A percentile compares a stretch with the other conserved stretches of the same genome.
phyloP scores from a whole-genome alignment of 2,888 invertebrate genomes.

The Tanypteryx hageni region DNA sequence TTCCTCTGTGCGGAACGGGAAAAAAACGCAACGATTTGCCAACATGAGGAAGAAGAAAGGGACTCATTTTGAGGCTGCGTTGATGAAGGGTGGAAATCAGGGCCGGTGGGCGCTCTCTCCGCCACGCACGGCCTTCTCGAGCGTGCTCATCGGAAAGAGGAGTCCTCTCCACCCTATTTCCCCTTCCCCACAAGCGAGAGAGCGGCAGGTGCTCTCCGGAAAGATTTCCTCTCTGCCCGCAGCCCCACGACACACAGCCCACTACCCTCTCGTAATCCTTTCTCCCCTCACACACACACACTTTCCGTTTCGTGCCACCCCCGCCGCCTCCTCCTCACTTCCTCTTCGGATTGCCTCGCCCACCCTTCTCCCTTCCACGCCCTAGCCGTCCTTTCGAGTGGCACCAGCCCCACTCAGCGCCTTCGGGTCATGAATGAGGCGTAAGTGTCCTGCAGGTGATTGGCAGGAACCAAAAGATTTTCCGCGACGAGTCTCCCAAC shows the following conservation, averaged over 20 bases:
- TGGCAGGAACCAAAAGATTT: slow-evolving; percentile 26
- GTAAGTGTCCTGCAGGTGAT: background rate
- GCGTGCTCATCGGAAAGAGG: background rate
- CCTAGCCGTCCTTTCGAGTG: no score
- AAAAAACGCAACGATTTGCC: no score
- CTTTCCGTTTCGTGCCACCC: background rate
- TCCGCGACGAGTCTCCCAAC: background rate
- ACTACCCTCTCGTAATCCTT: background rate
- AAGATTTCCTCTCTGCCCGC: background rate
- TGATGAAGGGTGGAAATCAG: no score
- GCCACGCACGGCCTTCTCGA: no score
- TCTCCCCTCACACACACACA: background rate
- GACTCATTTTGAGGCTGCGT: no score
- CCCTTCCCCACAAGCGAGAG: background rate
- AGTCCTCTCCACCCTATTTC: background rate
- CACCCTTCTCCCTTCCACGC: background rate
- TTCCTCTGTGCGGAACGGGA: no score
- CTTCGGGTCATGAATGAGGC: background rate
- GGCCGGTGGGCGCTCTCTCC: no score
- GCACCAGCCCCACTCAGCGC: background rate
- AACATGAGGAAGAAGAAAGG: no score
- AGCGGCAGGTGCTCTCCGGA: background rate
- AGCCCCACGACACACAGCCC: no score
- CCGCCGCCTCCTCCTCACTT: background rate
- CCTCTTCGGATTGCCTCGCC: background rate